A percentile compares a stretch with the other conserved stretches of the same genome.
Evolutionary conservation across 1,140 invertebrate species (phyloP).

Genomic region (Galendromus occidentalis): DNA sequence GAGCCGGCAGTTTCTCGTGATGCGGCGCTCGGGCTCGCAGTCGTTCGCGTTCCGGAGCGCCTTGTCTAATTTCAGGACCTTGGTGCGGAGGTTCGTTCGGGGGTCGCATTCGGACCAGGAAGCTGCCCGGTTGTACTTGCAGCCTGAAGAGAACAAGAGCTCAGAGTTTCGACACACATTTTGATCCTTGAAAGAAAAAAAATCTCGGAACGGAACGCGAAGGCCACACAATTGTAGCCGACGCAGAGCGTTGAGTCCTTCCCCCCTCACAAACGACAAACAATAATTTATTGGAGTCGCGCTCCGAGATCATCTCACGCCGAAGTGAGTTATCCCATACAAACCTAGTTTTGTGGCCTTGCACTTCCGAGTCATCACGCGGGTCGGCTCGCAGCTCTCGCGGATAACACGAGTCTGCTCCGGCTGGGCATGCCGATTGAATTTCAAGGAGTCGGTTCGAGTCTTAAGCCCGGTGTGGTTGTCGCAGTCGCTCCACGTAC

Average conservation of each 20-base stretch:
- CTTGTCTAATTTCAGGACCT: conserved; percentile 57
- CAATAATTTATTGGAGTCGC: too few relatives aligned
- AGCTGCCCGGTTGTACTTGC: conserved; percentile 50
- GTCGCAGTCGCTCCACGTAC: conserved; percentile 19
- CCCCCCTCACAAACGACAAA: too few relatives aligned
- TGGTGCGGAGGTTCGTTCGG: conserved; percentile 51
- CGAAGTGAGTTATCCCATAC: neutral
- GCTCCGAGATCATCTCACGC: too few relatives aligned
- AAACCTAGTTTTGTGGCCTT: conserved; percentile 16
- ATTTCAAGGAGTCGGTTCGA: conserved; percentile 20
- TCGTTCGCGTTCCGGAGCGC: conserved; percentile 48
- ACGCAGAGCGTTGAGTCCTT: too few relatives aligned
- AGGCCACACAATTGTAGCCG: too few relatives aligned
- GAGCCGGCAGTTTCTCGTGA: conserved; percentile 3
- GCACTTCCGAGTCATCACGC: conserved; percentile 18
- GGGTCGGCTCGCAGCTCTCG: conserved; percentile 17
- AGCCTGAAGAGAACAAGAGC: conserved; percentile 25
- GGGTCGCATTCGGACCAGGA: conserved; percentile 63
- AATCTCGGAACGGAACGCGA: too few relatives aligned
- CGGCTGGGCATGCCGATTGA: conserved; percentile 20
- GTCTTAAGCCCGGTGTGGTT: conserved; percentile 13
- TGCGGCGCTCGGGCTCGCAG: conserved; percentile 1
- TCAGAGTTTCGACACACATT: too few relatives aligned
- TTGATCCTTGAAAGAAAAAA: too few relatives aligned
- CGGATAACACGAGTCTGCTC: neutral